Conservation (phyloP, 1,140 invertebrate genomes). For the Delia radicum region DNA sequence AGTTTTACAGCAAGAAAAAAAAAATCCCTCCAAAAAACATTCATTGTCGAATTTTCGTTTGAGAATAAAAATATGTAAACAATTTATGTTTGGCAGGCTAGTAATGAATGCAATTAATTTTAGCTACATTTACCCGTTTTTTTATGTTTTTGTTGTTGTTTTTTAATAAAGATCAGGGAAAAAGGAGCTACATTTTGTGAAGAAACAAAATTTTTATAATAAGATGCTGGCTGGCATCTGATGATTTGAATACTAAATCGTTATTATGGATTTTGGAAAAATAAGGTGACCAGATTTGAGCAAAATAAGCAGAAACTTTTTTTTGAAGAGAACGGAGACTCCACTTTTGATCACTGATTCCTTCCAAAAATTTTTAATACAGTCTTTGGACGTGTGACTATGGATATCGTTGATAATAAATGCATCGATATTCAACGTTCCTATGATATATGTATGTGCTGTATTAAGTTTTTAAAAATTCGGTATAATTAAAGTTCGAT, state of each 20-base stretch:
- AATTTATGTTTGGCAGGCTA: conserved; percentile 11
- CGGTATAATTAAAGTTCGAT: too few relatives aligned
- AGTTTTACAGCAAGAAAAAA: neutral
- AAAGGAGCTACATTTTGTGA: neutral
- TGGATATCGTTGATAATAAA: too few relatives aligned
- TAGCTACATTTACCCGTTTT: neutral
- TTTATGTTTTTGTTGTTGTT: neutral
- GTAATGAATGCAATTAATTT: conserved; percentile 17
- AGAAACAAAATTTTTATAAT: neutral
- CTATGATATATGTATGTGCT: too few relatives aligned
- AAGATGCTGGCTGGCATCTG: neutral
- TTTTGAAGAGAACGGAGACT: too few relatives aligned
- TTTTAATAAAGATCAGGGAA: neutral
- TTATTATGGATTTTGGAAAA: neutral
- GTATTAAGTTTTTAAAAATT: too few relatives aligned
- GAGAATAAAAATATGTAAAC: conserved; percentile 11
- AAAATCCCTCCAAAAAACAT: too few relatives aligned
- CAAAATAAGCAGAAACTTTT: too few relatives aligned
- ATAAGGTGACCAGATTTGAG: too few relatives aligned
- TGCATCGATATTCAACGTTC: too few relatives aligned
- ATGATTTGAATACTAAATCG: neutral
- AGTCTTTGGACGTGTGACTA: too few relatives aligned
- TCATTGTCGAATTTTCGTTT: neutral
- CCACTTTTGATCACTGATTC: too few relatives aligned
- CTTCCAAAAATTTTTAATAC: too few relatives aligned